Evolutionary conservation across 2,888 invertebrate genomes (phyloP), one percentile per base, ranked within the genome.

Genomic region (Habrosyne pyritoides): DNA sequence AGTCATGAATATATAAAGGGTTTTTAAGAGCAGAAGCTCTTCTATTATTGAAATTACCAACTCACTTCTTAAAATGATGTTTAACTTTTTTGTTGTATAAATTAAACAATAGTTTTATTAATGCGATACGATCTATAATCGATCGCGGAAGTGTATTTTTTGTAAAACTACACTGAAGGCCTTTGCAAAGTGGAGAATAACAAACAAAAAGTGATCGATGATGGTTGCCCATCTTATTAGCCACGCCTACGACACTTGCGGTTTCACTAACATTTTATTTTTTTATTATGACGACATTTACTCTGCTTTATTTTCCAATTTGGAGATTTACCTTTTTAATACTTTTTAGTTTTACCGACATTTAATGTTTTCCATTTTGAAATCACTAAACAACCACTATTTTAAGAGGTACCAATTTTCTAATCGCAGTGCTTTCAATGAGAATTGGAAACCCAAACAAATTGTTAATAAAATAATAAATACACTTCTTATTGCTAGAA

Each of bases 91-190:
- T 70, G 55, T 58, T 48, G 47, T 58, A 42, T 47, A 59, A 56
- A 64, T 42, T 28, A 63, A 63, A 66, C 60, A 63, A 69, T 62
- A 64, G 24, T 36, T 30, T 57, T 28, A 55, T 60, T 66, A 58
- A 65, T 65, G 61, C 56, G 64, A 71, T 56, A 64, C 55, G 55
- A 64, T 66, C 69, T 61, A 53, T 77, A 71, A 76, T 79, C 71
- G 64, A 75, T 74, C 67, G 63, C 69, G 78, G 79, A 79, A 79
- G 71, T 73, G 57, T 60, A 64, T 64, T 67, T 67, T 64, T 63
- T 67, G 48, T 22, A 24, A 26, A 52, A 53, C 18, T 61, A 55
- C 56, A 55, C 21, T 58, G 61, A 65, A 63, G 73, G 66, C 67
- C 65, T 61, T 60, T 57, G 21, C 53, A 53, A 55, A 50, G 30